Evolutionary conservation across 2,797 vertebrate species (phyloP).

Genomic region (Hippoglossus hippoglossus): DNA sequence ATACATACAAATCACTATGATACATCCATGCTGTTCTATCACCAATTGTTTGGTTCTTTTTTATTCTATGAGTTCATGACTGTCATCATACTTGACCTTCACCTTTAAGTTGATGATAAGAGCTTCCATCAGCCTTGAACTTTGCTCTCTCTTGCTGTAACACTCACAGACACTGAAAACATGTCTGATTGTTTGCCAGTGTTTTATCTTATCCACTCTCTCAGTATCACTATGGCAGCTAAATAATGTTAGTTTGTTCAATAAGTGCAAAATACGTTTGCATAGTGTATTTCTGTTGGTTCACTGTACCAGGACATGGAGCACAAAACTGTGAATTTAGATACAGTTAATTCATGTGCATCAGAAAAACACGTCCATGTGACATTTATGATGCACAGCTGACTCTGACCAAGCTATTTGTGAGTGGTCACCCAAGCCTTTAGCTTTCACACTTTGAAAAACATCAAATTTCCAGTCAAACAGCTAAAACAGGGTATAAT

Average conservation of each 20-base stretch:
- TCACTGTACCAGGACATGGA: no score
- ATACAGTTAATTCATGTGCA: no score
- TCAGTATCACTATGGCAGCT: no score
- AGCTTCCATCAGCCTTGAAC: constrained; percentile 19
- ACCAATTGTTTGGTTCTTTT: background rate
- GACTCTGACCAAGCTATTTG: background rate
- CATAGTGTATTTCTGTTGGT: no score
- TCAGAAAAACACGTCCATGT: background rate
- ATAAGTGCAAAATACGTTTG: no score
- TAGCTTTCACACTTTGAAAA: no score
- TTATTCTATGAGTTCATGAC: background rate
- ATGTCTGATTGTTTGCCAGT: background rate
- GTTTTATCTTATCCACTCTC: no score
- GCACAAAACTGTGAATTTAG: no score
- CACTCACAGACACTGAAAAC: background rate
- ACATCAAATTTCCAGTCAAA: no score
- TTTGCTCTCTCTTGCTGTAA: constrained; percentile 19
- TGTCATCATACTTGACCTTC: constrained; percentile 18
- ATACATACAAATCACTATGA: background rate
- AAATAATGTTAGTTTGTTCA: no score
- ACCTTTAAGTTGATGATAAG: constrained; percentile 9
- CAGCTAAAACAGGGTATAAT: no score
- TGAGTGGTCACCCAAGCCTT: no score
- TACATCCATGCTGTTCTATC: background rate
- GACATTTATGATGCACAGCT: background rate